These are phyloP conservation scores for Chrysodeixis includens DNA, from an alignment of 2,888 invertebrate species.

Conservation along the genomic window DNA sequence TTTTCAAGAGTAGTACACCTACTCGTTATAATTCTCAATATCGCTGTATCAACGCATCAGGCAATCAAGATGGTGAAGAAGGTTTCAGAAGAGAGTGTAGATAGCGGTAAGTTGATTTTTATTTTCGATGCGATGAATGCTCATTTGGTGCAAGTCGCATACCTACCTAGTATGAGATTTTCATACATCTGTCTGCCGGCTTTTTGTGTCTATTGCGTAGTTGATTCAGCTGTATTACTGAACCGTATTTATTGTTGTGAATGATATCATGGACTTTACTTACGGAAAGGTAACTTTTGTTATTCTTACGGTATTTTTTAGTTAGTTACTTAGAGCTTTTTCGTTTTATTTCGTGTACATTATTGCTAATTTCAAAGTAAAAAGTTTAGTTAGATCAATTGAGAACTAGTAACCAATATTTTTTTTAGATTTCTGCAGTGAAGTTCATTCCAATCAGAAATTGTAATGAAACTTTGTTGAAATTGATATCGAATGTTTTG, in stretches of 20 bases:
- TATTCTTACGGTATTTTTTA: slow-evolving; percentile 13
- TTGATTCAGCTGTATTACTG: slow-evolving; percentile 45
- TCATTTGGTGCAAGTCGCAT: slow-evolving; percentile 44
- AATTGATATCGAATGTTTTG: slow-evolving; percentile 24
- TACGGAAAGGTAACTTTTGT: slow-evolving; percentile 24
- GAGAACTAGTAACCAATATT: slow-evolving; percentile 17
- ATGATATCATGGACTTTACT: slow-evolving; percentile 1
- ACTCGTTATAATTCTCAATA: slow-evolving; percentile 82
- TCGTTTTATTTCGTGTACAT: slow-evolving; percentile 12
- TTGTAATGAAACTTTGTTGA: slow-evolving; percentile 17
- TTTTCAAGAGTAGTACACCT: slow-evolving; percentile 87
- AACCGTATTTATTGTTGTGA: slow-evolving; percentile 35
- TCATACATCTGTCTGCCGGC: slow-evolving; percentile 58
- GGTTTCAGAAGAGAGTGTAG: slow-evolving; percentile 89
- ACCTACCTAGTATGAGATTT: slow-evolving; percentile 37
- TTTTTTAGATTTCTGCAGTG: slow-evolving; percentile 33
- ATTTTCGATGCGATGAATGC: slow-evolving; percentile 32
- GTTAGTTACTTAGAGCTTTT: slow-evolving; percentile 34
- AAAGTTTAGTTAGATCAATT: slow-evolving; percentile 21
- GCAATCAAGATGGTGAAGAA: slow-evolving; percentile 88
- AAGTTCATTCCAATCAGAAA: slow-evolving; percentile 26
- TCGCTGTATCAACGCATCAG: slow-evolving; percentile 82
- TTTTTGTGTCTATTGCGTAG: slow-evolving; percentile 65
- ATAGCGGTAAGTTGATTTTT: slow-evolving; percentile 83
- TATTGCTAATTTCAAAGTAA: slow-evolving; percentile 40